Evolutionary conservation across 2,888 invertebrate genomes (phyloP).

Genomic region (Cosmorhoe ocellata): DNA sequence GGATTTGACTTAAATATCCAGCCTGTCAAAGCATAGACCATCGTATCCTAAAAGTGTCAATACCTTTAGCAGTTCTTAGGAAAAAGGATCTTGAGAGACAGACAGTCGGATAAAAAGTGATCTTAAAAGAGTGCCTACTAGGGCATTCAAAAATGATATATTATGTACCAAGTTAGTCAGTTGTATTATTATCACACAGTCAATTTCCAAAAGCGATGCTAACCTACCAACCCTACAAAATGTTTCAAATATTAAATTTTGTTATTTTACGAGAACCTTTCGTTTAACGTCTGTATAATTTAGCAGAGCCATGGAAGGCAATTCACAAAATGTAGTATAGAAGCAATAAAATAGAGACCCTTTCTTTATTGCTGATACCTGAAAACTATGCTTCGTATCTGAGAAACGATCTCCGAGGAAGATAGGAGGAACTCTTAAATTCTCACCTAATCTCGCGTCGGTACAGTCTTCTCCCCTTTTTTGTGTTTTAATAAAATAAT

Average conservation of each 20-base stretch:
- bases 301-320: constrained; percentile 31
- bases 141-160: no score
- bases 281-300: constrained; percentile 31
- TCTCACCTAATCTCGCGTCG: constrained; percentile 59
- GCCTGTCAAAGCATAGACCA: no score
- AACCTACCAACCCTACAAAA: background rate
- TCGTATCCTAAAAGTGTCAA: no score
- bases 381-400: constrained; percentile 46
- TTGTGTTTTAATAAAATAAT: constrained; percentile 69
- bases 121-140: no score
- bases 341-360: constrained; percentile 38
- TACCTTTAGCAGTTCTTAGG: no score
- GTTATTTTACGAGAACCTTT: constrained; percentile 24
- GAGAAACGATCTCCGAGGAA: constrained; percentile 45
- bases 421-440: constrained; percentile 60
- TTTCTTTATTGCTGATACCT: constrained; percentile 40
- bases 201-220: background rate
- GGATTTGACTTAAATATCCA: no score
- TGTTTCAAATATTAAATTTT: constrained; percentile 24
- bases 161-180: background rate
- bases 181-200: constrained; percentile 4
- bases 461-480: constrained; percentile 55
- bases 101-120: no score
- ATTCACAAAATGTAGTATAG: constrained; percentile 36
- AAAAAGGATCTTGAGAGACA: no score